A percentile compares a stretch with the other conserved stretches of the same genome.
phyloP scores from a whole-genome alignment of 2,888 invertebrate species.

The Monochamus alternatus region DNA sequence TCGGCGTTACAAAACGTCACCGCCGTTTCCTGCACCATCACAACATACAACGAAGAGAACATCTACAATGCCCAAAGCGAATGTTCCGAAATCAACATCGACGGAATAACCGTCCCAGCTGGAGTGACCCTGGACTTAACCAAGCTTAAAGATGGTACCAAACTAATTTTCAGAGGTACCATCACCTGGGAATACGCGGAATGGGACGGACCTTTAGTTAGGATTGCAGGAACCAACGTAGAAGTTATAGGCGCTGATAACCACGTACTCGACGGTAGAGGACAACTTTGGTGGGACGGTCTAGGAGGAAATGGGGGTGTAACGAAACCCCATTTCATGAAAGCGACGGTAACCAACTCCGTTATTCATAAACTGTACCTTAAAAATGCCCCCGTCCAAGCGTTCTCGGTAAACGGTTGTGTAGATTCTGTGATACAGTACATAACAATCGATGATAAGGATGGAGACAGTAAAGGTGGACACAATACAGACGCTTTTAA shows the following conservation, averaged over 20 bases:
- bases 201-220: background rate
- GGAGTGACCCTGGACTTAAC: constrained; percentile 4
- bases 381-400: background rate
- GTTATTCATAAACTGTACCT: background rate
- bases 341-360: background rate
- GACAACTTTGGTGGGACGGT: constrained; percentile 19
- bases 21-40: background rate
- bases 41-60: background rate
- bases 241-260: background rate
- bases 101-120: background rate
- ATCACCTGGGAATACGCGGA: constrained; percentile 1
- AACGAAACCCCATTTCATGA: constrained; percentile 5
- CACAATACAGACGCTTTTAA: constrained; percentile 55
- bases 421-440: background rate
- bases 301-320: background rate
- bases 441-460: constrained; percentile 19
- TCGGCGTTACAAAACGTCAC: background rate
- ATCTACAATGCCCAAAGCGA: background rate
- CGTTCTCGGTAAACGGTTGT: background rate
- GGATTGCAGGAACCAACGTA: background rate
- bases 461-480: constrained; percentile 23
- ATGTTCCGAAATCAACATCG: constrained; percentile 12
- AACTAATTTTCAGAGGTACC: constrained; percentile 6
- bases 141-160: background rate
- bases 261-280: constrained; percentile 6